Conservation (phyloP, 2,797 vertebrate genomes). For the Luscinia megarhynchos region DNA sequence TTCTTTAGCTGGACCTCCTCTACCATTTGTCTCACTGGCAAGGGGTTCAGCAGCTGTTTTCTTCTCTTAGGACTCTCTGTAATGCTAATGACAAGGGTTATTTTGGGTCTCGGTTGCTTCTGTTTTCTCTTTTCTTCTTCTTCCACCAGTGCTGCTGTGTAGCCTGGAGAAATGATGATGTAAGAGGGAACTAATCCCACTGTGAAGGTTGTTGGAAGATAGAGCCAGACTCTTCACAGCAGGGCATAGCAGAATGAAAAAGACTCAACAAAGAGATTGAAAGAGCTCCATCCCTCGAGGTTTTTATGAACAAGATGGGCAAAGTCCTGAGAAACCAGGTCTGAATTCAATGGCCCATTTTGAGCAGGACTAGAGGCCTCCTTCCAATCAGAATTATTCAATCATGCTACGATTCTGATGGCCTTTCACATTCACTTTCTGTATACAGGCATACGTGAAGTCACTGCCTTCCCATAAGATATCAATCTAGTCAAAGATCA, state of each 20-base stretch:
- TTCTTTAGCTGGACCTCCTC: slow-evolving; percentile 22
- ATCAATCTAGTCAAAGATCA: background rate
- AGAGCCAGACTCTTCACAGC: background rate
- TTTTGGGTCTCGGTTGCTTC: slow-evolving; percentile 1
- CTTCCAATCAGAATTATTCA: background rate
- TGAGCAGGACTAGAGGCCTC: background rate
- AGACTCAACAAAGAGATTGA: background rate
- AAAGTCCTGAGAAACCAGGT: background rate
- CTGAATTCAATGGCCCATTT: background rate
- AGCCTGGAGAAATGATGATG: slow-evolving; percentile 38
- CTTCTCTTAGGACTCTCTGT: slow-evolving; percentile 20
- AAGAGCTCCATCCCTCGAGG: background rate
- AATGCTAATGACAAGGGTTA: slow-evolving; percentile 29
- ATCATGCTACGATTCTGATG: background rate
- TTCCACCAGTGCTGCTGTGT: slow-evolving; percentile 16
- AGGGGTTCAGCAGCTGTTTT: background rate
- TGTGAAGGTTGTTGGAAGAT: slow-evolving; percentile 18
- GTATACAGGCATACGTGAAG: background rate
- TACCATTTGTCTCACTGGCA: background rate
- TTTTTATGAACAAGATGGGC: background rate
- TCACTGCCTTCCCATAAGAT: background rate
- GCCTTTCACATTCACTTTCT: background rate
- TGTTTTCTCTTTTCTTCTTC: slow-evolving; percentile 16
- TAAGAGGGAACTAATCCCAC: background rate
- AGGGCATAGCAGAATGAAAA: background rate